Evolutionary conservation across 1,140 invertebrate species (phyloP), one percentile per base, ranked within the genome.

Genomic region (Lerema accius): DNA sequence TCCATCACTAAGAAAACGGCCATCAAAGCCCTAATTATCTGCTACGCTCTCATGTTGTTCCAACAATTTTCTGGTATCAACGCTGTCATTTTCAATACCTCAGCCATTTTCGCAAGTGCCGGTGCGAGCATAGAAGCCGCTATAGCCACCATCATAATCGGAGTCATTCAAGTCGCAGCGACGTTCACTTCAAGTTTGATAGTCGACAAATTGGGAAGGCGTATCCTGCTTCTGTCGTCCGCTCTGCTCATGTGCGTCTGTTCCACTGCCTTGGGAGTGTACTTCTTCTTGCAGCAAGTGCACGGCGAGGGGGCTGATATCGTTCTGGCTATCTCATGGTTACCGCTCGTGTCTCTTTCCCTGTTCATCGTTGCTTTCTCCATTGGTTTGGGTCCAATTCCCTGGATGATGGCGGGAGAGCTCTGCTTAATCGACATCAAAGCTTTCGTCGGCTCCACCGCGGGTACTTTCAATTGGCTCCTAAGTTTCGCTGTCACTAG

Each of bases 21-120:
- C 0, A 82, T 92, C 15, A 96, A 94, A 82, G 95, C 94, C 5
- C 78, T 97, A 6, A 58, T 94, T 3, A 95, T 98, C 26, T 94
- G 93, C 39, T 93, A 96, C 64, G 94, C 94, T 10, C 89, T 98
- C 0, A 97, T 98, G 95, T 89, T 96, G 49, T 95, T 97, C 81
- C 96, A 98, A 78, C 97, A 98, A 80, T 87, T 97, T 17, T 95
- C 94, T 53, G 96, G 97, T 35, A 96, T 98, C 13, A 97, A 97
- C 71, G 95, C 95, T 0, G 95, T 98, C 14, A 94, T 97, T 60
- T 97, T 97, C 80, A 97, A 97, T 71, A 92, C 95, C 0, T 92
- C 92, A 0, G 74, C 87, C 0, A 97, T 98, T 59, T 97, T 98
- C 71, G 65, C 35, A 37, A 37, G 28, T 32, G 92, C 95, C 4